Evolutionary conservation across 2,888 invertebrate genomes (phyloP).

Genomic region (Sinopyrophorus schimmeli): DNA sequence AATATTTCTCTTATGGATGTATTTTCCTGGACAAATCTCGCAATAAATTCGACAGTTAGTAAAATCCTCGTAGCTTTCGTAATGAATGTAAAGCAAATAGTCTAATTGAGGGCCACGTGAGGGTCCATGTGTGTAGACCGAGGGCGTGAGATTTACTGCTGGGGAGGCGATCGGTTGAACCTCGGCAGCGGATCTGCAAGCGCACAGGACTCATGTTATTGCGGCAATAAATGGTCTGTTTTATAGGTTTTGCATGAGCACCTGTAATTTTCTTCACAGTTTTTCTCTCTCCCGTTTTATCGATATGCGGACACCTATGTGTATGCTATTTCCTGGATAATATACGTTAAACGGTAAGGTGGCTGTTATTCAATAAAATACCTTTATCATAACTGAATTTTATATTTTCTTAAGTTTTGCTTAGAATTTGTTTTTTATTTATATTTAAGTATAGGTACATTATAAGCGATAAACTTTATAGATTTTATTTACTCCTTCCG

Average conservation of each 20-base stretch:
- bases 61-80: conserved; percentile 53
- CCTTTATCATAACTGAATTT: too few species aligned
- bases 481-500: too few species aligned
- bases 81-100: conserved; percentile 56
- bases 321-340: too few species aligned
- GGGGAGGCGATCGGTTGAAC: conserved; percentile 40
- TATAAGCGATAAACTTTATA: too few species aligned
- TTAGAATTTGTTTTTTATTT: too few species aligned
- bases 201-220: conserved; percentile 42
- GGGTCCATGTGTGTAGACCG: conserved; percentile 48
- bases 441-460: too few species aligned
- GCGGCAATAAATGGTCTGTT: conserved; percentile 45
- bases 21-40: conserved; percentile 52
- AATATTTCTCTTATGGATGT: conserved; percentile 53
- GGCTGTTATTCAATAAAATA: too few species aligned
- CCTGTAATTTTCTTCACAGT: conserved; percentile 39
- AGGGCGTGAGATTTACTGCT: conserved; percentile 46
- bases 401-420: too few species aligned
- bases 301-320: too few species aligned
- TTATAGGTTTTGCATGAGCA: conserved; percentile 42
- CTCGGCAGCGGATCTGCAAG: conserved; percentile 37
- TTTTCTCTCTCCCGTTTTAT: conserved; percentile 22
- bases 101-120: conserved; percentile 54
- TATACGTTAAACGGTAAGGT: too few species aligned
- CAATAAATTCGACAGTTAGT: conserved; percentile 55